A percentile compares a stretch with the other conserved stretches of the same genome.
These are phyloP conservation scores for Ginglymostoma cirratum DNA, from an alignment of 2,113 vertebrate genomes.

Conservation along the genomic window DNA sequence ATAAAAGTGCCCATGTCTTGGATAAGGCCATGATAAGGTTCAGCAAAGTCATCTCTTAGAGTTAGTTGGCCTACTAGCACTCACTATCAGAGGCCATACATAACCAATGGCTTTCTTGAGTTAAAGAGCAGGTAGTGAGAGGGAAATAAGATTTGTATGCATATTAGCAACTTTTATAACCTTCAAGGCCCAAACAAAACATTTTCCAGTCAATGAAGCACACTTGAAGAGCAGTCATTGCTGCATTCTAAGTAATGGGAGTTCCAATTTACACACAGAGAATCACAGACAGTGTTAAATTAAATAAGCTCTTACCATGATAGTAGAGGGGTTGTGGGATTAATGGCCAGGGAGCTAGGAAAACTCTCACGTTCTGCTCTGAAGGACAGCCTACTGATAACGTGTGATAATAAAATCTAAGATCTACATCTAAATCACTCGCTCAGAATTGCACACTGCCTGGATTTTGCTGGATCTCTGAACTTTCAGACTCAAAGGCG, in stretches of 20 bases:
- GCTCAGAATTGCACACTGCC: background rate
- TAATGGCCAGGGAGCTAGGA: background rate
- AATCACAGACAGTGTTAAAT: background rate
- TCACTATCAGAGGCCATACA: background rate
- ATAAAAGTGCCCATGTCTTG: background rate
- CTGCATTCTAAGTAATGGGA: background rate
- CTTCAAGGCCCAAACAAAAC: background rate
- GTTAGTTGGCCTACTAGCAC: background rate
- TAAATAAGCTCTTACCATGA: background rate
- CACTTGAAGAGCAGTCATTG: background rate
- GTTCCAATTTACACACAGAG: background rate
- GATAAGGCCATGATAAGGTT: background rate
- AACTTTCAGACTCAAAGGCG: background rate
- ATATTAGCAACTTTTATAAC: background rate
- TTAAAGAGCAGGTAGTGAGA: background rate
- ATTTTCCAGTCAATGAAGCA: background rate
- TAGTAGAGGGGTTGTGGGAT: background rate
- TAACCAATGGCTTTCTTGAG: background rate
- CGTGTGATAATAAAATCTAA: too few relatives aligned
- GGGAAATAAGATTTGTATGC: background rate
- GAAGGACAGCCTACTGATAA: background rate
- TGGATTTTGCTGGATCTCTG: background rate
- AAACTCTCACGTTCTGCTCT: background rate
- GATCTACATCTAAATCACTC: background rate
- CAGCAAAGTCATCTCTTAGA: too few relatives aligned